phyloP scores from a whole-genome alignment of 2,797 vertebrate genomes.

The Poeciliopsis presidionis region DNA sequence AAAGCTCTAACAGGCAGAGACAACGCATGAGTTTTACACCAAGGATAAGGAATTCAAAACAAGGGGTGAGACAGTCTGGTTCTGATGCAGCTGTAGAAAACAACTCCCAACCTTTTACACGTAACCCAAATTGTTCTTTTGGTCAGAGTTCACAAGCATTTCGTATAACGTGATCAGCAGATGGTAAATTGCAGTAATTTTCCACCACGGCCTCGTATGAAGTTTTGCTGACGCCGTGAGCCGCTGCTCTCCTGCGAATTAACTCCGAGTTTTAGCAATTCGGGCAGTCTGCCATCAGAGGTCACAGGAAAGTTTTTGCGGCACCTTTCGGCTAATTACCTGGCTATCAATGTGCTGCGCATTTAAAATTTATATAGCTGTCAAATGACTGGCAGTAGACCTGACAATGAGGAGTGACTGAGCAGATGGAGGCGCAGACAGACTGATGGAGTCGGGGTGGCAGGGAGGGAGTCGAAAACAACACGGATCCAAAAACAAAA shows the following conservation, averaged over 20 bases:
- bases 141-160: too few species aligned
- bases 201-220: background rate
- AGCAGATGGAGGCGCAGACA: slow-evolving; percentile 46
- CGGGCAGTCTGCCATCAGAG: slow-evolving; percentile 22
- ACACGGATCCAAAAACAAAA: slow-evolving; percentile 10
- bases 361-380: slow-evolving; percentile 55
- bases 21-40: too few species aligned
- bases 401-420: slow-evolving; percentile 12
- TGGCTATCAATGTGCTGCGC: slow-evolving; percentile 34
- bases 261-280: slow-evolving; percentile 23
- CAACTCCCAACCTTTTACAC: too few species aligned
- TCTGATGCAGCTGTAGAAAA: too few species aligned
- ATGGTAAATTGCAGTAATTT: too few species aligned
- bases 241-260: slow-evolving; percentile 2
- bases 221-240: background rate
- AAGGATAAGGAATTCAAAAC: too few species aligned
- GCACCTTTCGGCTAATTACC: slow-evolving; percentile 51
- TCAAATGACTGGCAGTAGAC: slow-evolving; percentile 29
- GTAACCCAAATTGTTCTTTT: too few species aligned
- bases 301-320: slow-evolving; percentile 25
- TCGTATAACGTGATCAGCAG: too few species aligned
- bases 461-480: slow-evolving; percentile 17
- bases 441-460: slow-evolving; percentile 34
- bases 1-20: too few species aligned
- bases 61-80: too few species aligned